Evolutionary conservation across 2,113 vertebrate species (phyloP).

Genomic region (Narcine bancroftii): DNA sequence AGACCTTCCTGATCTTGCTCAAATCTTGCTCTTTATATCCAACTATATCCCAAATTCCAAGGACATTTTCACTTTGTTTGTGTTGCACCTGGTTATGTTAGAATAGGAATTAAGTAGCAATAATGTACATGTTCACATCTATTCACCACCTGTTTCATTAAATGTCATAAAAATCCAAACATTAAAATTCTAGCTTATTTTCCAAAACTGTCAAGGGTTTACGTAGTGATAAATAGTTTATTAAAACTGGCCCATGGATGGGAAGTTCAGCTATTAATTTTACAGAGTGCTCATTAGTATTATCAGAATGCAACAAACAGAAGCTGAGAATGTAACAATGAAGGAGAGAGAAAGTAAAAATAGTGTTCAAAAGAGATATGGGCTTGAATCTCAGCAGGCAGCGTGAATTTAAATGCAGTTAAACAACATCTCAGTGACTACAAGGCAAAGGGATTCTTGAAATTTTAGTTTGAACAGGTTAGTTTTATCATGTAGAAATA

Average conservation of each 20-base stretch:
- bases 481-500: no score
- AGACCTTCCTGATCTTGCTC: not conserved
- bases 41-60: not conserved
- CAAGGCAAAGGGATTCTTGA: no score
- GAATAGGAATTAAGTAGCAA: not conserved
- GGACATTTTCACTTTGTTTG: not conserved
- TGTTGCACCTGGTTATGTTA: constrained; percentile 8
- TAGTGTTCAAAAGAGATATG: no score
- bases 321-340: not conserved
- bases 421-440: no score
- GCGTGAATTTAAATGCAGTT: no score
- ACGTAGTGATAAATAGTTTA: constrained; percentile 31
- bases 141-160: not conserved
- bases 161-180: constrained; percentile 28
- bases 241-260: constrained; percentile 26
- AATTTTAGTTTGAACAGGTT: no score
- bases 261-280: constrained; percentile 30
- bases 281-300: not conserved
- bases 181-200: constrained; percentile 30
- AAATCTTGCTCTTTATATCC: not conserved
- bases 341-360: no score
- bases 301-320: not conserved
- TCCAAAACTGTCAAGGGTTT: constrained; percentile 17
- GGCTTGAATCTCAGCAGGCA: no score
- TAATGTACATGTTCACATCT: constrained; percentile 21